Conservation (phyloP, 1,140 invertebrate genomes). For the Venturia canescens region DNA sequence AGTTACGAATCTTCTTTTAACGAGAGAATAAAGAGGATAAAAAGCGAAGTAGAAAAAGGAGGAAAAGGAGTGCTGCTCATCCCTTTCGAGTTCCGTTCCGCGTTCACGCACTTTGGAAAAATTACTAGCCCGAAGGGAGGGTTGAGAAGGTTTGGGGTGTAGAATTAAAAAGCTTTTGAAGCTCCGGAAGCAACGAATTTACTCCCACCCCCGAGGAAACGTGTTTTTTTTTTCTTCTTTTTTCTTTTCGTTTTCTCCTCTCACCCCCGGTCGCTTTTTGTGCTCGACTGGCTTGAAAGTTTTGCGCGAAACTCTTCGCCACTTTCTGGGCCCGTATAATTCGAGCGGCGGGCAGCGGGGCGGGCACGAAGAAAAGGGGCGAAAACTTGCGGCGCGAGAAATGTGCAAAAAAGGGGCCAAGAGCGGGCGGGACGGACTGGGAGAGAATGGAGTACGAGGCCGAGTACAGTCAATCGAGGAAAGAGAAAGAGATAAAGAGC, state of each 20-base stretch:
- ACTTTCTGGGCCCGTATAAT: conserved; percentile 27
- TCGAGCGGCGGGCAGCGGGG: conserved; percentile 19
- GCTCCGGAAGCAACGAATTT: conserved; percentile 51
- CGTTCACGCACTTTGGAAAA: conserved; percentile 28
- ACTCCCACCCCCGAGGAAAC: not conserved
- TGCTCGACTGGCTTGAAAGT: conserved; percentile 30
- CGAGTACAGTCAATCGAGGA: conserved; percentile 32
- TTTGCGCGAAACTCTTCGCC: conserved; percentile 31
- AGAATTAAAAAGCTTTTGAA: conserved; percentile 64
- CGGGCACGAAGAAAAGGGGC: not conserved
- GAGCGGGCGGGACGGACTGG: not conserved
- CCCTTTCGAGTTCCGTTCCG: not conserved
- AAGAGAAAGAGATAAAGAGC: not conserved
- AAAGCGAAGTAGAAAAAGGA: not conserved
- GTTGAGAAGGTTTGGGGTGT: not conserved
- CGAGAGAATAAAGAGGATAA: not conserved
- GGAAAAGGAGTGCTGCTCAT: not conserved
- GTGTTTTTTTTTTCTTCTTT: not conserved
- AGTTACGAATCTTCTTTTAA: conserved; percentile 15
- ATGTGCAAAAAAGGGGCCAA: not conserved
- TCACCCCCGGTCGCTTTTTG: conserved; percentile 6
- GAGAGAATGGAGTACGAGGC: not conserved
- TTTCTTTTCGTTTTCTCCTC: not conserved
- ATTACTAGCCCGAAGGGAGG: not conserved
- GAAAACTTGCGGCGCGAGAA: conserved; percentile 13